Evolutionary conservation across 2,797 vertebrate species (phyloP).

Genomic region (Chaenodraco wilsoni): DNA sequence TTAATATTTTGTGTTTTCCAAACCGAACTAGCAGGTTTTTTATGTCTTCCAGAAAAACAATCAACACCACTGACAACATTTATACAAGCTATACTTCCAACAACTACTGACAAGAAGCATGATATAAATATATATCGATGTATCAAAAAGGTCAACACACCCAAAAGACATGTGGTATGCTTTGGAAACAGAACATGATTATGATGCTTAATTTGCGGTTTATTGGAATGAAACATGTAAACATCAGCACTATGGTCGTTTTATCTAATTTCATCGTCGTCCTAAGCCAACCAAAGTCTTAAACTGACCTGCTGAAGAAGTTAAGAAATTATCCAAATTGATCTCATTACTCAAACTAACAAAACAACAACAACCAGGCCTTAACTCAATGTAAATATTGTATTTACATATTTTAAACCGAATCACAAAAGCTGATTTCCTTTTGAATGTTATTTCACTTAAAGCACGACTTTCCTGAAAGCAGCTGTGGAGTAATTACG

Average conservation of each 20-base stretch:
- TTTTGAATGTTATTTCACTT: background rate
- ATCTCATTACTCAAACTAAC: background rate
- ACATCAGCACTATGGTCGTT: constrained; percentile 1
- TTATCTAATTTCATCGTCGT: background rate
- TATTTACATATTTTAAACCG: constrained; percentile 9
- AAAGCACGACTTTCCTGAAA: background rate
- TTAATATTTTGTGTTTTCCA: background rate
- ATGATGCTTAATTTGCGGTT: background rate
- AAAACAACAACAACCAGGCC: background rate
- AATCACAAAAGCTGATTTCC: background rate
- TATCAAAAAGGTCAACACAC: too few relatives aligned
- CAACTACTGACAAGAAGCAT: background rate
- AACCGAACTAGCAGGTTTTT: background rate
- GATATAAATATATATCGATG: too few relatives aligned
- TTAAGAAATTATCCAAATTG: background rate
- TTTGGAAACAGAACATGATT: background rate
- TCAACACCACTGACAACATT: background rate
- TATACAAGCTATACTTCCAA: too few relatives aligned
- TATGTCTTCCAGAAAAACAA: background rate
- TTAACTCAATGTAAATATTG: constrained; percentile 14
- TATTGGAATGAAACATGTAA: background rate
- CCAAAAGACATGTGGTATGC: too few relatives aligned
- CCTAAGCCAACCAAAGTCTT: background rate
- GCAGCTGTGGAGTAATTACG: background rate
- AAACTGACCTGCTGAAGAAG: background rate